Base-by-base conservation (phyloP, 2,797 vertebrate species). In the Pseudomugil gertrudae region DNA sequence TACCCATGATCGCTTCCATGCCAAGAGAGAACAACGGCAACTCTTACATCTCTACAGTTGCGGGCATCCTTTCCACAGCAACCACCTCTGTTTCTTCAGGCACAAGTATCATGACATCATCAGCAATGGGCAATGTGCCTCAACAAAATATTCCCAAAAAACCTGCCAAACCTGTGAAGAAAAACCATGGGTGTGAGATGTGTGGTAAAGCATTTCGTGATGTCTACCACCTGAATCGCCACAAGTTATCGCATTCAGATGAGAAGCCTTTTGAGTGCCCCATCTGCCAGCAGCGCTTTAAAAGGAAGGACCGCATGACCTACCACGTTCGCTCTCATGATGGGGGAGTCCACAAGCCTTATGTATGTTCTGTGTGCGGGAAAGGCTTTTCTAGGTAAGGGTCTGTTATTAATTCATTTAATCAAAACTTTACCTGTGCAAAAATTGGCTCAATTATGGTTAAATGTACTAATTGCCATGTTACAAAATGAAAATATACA, bases 111-210 rank as follows among this genome's bases (percentile, higher is more conserved):
- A 94, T 94, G 93, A 91, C 91, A 0, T 88, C 90, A 0, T 78
- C 88, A 0, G 76, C 92, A 0, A 93, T 94, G 89, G 87, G 90
- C 24, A 89, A 89, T 4, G 40, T 90, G 90, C 89, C 93, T 63
- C 89, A 95, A 92, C 84, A 95, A 0, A 23, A 93, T 72, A 83
- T 79, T 2, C 92, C 94, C 76, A 99, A 99, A 93, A 99, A 98
- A 81, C 96, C 97, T 17, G 93, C 96, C 87, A 98, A 99, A 80
- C 97, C 96, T 0, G 97, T 99, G 59, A 99, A 99, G 94, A 99
- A 99, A 87, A 99, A 99, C 90, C 98, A 98, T 0, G 97, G 97
- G 19, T 99, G 98, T 7, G 98, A 99, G 91, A 98, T 99, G 97
- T 99, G 98, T 0, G 98, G 98, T 10, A 99, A 99, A 90, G 98